Evolutionary conservation across 2,888 invertebrate species (phyloP).

Genomic region (Eremobia ochroleuca): DNA sequence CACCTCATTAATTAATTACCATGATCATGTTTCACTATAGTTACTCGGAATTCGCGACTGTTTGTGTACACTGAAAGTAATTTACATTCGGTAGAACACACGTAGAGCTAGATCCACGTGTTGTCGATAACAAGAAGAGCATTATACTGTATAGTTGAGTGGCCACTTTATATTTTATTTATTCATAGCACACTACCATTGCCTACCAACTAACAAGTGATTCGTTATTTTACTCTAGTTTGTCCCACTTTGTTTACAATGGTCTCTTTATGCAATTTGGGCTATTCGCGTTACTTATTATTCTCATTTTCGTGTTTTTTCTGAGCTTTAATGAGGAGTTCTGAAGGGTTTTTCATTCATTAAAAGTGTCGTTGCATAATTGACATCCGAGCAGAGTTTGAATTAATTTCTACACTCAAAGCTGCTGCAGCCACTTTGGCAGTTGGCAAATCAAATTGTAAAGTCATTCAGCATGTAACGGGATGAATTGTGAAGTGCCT

Average conservation of each 20-base stretch:
- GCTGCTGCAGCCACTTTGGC: constrained; percentile 1
- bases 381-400: neutral
- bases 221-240: constrained; percentile 80
- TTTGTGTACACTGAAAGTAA: constrained; percentile 31
- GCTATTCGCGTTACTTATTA: constrained; percentile 63
- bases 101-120: constrained; percentile 72
- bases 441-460: constrained; percentile 35
- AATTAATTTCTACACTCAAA: constrained; percentile 9
- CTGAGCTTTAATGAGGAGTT: neutral
- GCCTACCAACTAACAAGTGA: constrained; percentile 84
- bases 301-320: constrained; percentile 44
- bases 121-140: constrained; percentile 78
- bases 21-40: constrained; percentile 27
- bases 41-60: constrained; percentile 25
- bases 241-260: constrained; percentile 81
- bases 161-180: constrained; percentile 80
- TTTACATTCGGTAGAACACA: constrained; percentile 57
- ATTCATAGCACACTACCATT: constrained; percentile 81
- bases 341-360: neutral
- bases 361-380: constrained; percentile 1
- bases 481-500: constrained; percentile 60
- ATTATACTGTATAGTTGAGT: constrained; percentile 72
- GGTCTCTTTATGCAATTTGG: constrained; percentile 71
- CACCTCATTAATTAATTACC: constrained; percentile 31
- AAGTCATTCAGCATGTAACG: constrained; percentile 41